These are phyloP conservation scores for Drosophila erecta DNA, from an alignment of 1,140 invertebrate genomes.

Conservation along the genomic window DNA sequence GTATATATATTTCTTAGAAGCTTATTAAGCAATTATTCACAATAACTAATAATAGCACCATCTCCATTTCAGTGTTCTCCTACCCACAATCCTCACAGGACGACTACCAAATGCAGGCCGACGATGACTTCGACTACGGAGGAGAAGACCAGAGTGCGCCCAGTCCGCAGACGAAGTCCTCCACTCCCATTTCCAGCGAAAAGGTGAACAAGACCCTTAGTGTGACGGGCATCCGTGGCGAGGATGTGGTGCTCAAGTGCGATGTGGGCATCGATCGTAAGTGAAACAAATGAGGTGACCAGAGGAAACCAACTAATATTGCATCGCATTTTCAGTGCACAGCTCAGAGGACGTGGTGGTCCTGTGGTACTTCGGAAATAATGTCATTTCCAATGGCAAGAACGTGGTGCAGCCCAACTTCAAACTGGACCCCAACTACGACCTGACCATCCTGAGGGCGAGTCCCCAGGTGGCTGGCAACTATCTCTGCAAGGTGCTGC, in stretches of 20 bases:
- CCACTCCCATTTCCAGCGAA: not conserved
- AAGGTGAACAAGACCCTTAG: constrained; percentile 24
- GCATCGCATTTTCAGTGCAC: not conserved
- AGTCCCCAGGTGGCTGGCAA: constrained; percentile 54
- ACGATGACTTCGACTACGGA: constrained; percentile 49
- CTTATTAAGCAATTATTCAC: too few relatives aligned
- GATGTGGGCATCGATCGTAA: constrained; percentile 38
- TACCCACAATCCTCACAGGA: constrained; percentile 17
- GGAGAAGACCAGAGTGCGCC: constrained; percentile 37
- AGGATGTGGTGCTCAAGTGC: constrained; percentile 54
- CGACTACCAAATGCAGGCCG: constrained; percentile 44
- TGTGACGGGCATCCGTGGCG: constrained; percentile 47
- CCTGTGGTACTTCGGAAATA: constrained; percentile 41
- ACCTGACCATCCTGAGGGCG: constrained; percentile 62
- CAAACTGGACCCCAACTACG: constrained; percentile 46
- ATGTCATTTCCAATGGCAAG: constrained; percentile 40
- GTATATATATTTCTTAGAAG: not conserved
- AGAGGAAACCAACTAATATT: too few relatives aligned
- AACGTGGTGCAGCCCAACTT: constrained; percentile 57
- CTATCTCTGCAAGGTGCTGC: constrained; percentile 49
- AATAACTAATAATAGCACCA: not conserved
- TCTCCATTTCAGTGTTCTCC: constrained; percentile 29
- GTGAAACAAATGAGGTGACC: not conserved
- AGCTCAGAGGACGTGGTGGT: constrained; percentile 18
- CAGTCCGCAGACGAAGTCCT: constrained; percentile 45